Percentiles rank a stretch among this genome's conserved stretches.
These are phyloP conservation scores for Protobothrops flavoviridis DNA, from an alignment of 2,113 vertebrate genomes.

Conservation along the genomic window DNA sequence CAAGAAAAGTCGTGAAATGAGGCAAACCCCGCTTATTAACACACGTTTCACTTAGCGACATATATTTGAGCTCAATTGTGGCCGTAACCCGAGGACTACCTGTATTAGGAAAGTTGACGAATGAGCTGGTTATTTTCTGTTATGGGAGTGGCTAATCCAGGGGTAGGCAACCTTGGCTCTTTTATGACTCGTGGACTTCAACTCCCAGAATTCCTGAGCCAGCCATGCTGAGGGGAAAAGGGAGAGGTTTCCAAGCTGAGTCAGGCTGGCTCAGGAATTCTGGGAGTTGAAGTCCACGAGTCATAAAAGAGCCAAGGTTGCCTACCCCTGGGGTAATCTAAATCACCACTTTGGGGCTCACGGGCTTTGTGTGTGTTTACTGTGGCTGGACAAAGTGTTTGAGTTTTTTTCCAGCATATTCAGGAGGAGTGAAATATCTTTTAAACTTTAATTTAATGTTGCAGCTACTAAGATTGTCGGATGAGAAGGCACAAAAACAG, in stretches of 20 bases:
- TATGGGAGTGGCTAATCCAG: neutral
- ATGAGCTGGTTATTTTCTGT: neutral
- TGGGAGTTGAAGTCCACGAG: neutral
- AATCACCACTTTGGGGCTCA: neutral
- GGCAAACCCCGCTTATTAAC: too few relatives aligned
- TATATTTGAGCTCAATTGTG: too few relatives aligned
- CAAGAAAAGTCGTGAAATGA: too few relatives aligned
- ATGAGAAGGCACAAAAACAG: neutral
- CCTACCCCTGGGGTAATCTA: neutral
- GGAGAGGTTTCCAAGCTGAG: too few relatives aligned
- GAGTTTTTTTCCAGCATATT: neutral
- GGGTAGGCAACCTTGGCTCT: too few relatives aligned
- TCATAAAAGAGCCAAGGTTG: too few relatives aligned
- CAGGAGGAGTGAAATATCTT: neutral
- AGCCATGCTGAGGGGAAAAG: too few relatives aligned
- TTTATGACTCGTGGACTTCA: too few relatives aligned
- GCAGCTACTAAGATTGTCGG: neutral
- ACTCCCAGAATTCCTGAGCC: too few relatives aligned
- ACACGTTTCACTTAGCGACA: too few relatives aligned
- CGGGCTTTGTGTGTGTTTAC: neutral
- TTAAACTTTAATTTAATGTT: neutral
- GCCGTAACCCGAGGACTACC: too few relatives aligned
- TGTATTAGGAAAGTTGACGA: neutral
- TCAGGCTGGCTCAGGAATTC: too few relatives aligned
- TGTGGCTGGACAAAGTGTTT: neutral